phyloP scores from a whole-genome alignment of 2,888 invertebrate genomes.

The Plusia festucae region DNA sequence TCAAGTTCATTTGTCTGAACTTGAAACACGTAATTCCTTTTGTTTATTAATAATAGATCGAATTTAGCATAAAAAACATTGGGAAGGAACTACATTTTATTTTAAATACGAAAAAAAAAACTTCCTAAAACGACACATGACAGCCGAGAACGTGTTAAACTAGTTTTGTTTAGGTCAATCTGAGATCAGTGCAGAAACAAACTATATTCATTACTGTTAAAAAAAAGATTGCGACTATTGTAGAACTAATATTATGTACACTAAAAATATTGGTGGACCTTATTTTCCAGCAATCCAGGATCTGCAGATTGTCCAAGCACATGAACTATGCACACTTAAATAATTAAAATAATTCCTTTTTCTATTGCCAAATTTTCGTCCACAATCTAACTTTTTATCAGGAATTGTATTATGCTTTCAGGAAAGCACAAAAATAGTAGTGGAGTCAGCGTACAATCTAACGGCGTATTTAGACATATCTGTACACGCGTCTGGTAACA shows the following conservation, averaged over 20 bases:
- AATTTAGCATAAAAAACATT: not conserved
- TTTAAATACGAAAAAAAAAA: not conserved
- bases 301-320: too few species aligned
- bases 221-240: too few species aligned
- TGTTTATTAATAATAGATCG: not conserved
- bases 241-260: too few species aligned
- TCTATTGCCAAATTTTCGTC: too few species aligned
- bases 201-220: too few species aligned
- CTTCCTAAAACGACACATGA: not conserved
- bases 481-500: constrained; percentile 65
- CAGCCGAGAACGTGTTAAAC: not conserved
- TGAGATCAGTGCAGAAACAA: too few species aligned
- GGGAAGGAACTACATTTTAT: constrained; percentile 1
- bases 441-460: constrained; percentile 61
- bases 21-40: not conserved
- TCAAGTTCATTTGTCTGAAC: too few species aligned
- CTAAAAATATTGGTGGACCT: too few species aligned
- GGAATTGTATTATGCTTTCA: constrained; percentile 34
- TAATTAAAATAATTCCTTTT: too few species aligned
- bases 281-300: too few species aligned
- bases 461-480: constrained; percentile 64
- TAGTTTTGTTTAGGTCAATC: not conserved
- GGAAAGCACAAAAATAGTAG: constrained; percentile 41
- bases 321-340: too few species aligned
- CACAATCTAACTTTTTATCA: too few species aligned